Percentiles rank a stretch among this genome's conserved stretches.
Evolutionary conservation across 2,888 invertebrate species (phyloP).

Genomic region (Eucriotettix oculatus): DNA sequence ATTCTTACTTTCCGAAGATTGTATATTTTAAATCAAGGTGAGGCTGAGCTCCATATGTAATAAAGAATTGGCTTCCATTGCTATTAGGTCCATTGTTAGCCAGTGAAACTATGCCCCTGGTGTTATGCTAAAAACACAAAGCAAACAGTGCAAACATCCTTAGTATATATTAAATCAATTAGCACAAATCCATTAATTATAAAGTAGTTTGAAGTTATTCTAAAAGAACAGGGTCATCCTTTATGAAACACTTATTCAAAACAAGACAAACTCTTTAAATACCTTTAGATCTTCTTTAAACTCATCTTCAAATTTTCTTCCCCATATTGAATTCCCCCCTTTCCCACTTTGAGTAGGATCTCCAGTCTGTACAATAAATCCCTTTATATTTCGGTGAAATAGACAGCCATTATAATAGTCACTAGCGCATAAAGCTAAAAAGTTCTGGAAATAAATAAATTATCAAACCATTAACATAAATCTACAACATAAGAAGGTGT

Average conservation of each 20-base stretch:
- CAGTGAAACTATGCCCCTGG: constrained; percentile 86
- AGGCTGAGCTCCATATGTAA: constrained; percentile 85
- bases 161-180: too few relatives aligned
- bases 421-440: constrained; percentile 87
- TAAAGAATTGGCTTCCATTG: constrained; percentile 96
- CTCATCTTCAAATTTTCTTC: constrained; percentile 92
- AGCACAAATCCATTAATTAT: too few relatives aligned
- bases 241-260: too few relatives aligned
- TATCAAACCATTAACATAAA: not conserved
- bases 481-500: not conserved
- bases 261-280: constrained; percentile 4
- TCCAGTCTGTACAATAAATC: constrained; percentile 63
- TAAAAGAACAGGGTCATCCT: too few relatives aligned
- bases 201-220: too few relatives aligned
- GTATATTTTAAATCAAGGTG: constrained; percentile 96
- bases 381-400: constrained; percentile 65
- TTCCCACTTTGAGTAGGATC: constrained; percentile 89
- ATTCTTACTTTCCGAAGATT: constrained; percentile 75
- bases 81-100: constrained; percentile 97
- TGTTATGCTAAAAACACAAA: constrained; percentile 43
- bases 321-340: constrained; percentile 95
- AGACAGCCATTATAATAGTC: constrained; percentile 70
- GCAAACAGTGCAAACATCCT: not conserved
- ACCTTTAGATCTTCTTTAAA: constrained; percentile 86
- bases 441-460: constrained; percentile 44